Conservation (phyloP, 2,888 invertebrate genomes). For the Sphaerophoria rueppellii region DNA sequence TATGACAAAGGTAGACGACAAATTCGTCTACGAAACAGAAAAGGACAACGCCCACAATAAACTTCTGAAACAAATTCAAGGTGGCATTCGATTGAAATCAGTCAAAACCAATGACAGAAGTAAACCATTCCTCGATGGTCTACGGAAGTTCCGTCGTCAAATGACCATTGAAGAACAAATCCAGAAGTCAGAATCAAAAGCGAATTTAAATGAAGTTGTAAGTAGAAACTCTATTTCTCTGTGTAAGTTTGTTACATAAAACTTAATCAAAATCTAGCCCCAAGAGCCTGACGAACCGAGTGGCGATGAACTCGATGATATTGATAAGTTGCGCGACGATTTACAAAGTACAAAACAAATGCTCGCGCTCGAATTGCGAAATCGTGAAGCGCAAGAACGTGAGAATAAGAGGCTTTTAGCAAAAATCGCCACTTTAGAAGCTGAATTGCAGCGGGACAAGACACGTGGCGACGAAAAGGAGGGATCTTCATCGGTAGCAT, state of each 20-base stretch:
- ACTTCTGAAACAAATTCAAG: conserved; percentile 90
- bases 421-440: conserved; percentile 91
- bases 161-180: conserved; percentile 95
- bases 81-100: conserved; percentile 89
- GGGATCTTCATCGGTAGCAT: conserved; percentile 77
- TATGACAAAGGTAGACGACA: conserved; percentile 88
- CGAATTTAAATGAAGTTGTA: conserved; percentile 82
- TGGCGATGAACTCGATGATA: conserved; percentile 94
- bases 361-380: conserved; percentile 92
- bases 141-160: conserved; percentile 93
- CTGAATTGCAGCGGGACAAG: conserved; percentile 89
- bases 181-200: conserved; percentile 90
- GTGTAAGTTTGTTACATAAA: too few relatives aligned
- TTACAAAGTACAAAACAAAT: conserved; percentile 96
- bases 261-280: conserved; percentile 22
- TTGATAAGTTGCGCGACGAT: conserved; percentile 94
- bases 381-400: conserved; percentile 92
- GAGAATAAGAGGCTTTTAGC: conserved; percentile 93
- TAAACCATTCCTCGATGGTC: conserved; percentile 91
- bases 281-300: conserved; percentile 85
- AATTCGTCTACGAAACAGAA: conserved; percentile 95
- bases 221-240: background rate
- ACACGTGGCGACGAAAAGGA: conserved; percentile 79
- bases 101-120: conserved; percentile 93
- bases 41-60: conserved; percentile 91